Evolutionary conservation across 2,888 invertebrate genomes (phyloP), one percentile per base, ranked within the genome.

Genomic region (Lumbricus terrestris): DNA sequence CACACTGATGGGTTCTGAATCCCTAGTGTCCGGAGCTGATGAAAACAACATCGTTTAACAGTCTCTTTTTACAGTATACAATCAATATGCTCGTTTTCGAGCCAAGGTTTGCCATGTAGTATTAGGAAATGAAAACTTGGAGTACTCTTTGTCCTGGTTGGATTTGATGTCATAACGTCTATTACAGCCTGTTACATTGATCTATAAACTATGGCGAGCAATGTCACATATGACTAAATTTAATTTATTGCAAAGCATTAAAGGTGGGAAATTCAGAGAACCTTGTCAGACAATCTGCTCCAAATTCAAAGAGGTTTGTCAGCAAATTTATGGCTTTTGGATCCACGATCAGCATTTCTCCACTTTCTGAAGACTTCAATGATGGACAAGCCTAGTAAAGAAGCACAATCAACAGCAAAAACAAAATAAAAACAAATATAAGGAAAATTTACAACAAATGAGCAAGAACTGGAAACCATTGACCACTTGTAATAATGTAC

Each of bases 211-310:
- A 47, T 47, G 23, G 15, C 18, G 4, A 15, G 1, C 47, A 47
- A 23, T 47, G n/a, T n/a, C n/a, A 69, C 29, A 29, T 69, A n/a
- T n/a, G n/a, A n/a, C 29, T 20, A 16, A 69, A 0, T 69, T 3
- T n/a, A 20, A 4, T 47, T 18, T 20, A 47, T 20, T 47, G 23
- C 18, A 47, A 20, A 20, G 47, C n/a, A 29, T 69, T n/a, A 69
- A 69, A 69, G 16, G 29, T 69, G 8, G 5, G 8, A 69, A 69
- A 16, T 15, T 85, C 35, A 85, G 18, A n/a, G 23, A 35, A 85
- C 85, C 85, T 85, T 85, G 0, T 37, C 85, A 85, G 37, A 37
- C 35, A 85, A 85, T 85, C 85, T 35, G 85, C 85, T 85, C 85
- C 85, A 85, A 85, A 85, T 35, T 16, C 5, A 34, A 85, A 85